These are phyloP conservation scores for Branchipolynoe longqiensis DNA, from an alignment of 2,888 invertebrate genomes.

Conservation along the genomic window DNA sequence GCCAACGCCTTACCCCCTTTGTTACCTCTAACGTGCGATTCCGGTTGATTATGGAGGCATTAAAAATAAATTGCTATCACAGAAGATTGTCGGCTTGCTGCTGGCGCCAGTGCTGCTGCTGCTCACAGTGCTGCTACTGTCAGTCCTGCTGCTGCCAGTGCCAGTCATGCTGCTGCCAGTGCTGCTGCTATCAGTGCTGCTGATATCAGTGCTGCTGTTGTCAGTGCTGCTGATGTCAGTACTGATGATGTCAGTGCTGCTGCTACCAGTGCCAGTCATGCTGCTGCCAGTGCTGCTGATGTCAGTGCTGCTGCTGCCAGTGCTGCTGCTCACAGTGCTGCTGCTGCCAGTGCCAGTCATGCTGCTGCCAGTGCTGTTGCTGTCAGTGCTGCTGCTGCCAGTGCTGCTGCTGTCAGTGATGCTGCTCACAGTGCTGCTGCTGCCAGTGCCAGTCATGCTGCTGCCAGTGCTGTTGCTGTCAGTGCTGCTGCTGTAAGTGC, in stretches of 20 bases:
- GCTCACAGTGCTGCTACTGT: not conserved
- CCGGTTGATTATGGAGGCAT: not conserved
- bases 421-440: not conserved
- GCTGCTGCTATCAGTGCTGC: not conserved
- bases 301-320: not conserved
- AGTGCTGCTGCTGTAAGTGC: not conserved
- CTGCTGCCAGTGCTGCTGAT: not conserved
- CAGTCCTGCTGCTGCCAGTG: not conserved
- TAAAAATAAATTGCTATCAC: not conserved
- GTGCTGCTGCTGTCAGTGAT: not conserved
- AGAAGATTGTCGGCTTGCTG: not conserved
- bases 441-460: too few species aligned
- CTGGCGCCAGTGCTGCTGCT: too few species aligned
- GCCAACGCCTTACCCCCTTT: not conserved
- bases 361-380: not conserved
- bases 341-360: not conserved
- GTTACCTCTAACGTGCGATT: conserved; percentile 15
- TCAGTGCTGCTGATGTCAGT: not conserved
- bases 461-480: not conserved
- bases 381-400: too few species aligned
- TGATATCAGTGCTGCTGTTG: not conserved
- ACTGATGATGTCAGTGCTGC: not conserved
- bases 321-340: not conserved
- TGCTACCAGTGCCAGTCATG: too few species aligned
- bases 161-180: not conserved